Percentiles rank a stretch among this genome's conserved stretches.
phyloP scores from a whole-genome alignment of 2,888 invertebrate species.

The Ophioninae sp. region DNA sequence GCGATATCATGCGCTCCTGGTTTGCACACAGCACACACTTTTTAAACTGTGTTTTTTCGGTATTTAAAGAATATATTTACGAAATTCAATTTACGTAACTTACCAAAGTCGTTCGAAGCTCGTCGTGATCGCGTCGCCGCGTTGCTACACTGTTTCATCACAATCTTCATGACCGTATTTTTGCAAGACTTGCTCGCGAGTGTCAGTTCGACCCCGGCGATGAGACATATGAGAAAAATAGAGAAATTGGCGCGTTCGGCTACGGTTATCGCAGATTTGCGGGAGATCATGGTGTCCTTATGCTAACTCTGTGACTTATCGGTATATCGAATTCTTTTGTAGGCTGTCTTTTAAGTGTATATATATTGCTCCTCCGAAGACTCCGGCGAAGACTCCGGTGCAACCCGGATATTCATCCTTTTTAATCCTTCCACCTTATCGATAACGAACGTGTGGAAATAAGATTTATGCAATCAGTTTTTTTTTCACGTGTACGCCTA shows the following conservation, averaged over 20 bases:
- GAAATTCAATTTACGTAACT: neutral
- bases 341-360: neutral
- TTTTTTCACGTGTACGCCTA: neutral
- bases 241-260: neutral
- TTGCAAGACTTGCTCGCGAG: constrained; percentile 36
- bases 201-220: neutral
- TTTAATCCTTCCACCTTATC: constrained; percentile 45
- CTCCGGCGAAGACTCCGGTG: constrained; percentile 16
- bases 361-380: constrained; percentile 24
- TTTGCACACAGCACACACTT: too few relatives aligned
- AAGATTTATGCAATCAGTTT: constrained; percentile 43
- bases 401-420: constrained; percentile 21
- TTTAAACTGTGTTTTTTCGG: too few relatives aligned
- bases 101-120: neutral
- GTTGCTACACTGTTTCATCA: constrained; percentile 36
- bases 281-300: neutral
- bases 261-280: neutral
- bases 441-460: constrained; percentile 35
- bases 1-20: too few relatives aligned
- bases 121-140: constrained; percentile 2
- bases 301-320: neutral
- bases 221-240: constrained; percentile 5
- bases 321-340: neutral
- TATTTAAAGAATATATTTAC: too few relatives aligned
- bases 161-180: constrained; percentile 32